Percentiles rank a stretch among this genome's conserved stretches.
phyloP scores from a whole-genome alignment of 2,797 vertebrate genomes.

The Muscicapa striata region DNA sequence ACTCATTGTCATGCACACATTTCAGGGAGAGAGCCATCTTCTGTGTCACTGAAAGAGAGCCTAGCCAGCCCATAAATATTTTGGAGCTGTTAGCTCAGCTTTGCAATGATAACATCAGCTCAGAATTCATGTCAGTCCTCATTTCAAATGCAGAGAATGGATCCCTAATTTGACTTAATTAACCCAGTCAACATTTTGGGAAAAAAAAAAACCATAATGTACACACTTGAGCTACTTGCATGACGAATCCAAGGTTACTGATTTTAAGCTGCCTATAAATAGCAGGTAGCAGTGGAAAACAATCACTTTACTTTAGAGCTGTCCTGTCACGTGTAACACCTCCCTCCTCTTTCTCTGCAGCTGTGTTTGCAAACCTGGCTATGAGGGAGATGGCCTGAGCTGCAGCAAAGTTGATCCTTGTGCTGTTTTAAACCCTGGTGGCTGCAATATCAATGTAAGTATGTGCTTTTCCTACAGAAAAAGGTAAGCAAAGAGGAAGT shows the following conservation, averaged over 20 bases:
- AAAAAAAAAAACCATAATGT: fast-evolving
- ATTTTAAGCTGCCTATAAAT: slow-evolving; percentile 14
- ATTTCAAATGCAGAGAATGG: not conserved
- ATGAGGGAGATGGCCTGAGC: slow-evolving; percentile 85
- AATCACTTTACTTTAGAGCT: not conserved
- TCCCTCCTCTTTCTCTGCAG: slow-evolving; percentile 63
- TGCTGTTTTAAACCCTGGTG: slow-evolving; percentile 66
- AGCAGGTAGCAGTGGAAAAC: not conserved
- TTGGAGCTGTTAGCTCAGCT: not conserved
- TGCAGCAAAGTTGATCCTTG: slow-evolving; percentile 87
- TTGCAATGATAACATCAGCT: not conserved
- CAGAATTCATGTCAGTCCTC: not conserved
- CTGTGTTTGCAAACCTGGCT: slow-evolving; percentile 90
- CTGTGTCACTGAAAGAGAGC: not conserved
- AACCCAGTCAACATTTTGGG: not conserved
- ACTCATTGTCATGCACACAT: not conserved
- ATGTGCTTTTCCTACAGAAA: not conserved
- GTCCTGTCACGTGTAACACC: not conserved
- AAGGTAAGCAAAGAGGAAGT: not conserved
- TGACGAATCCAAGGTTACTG: not conserved
- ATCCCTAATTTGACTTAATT: not conserved
- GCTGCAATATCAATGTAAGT: slow-evolving; percentile 86
- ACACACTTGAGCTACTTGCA: not conserved
- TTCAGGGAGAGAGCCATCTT: not conserved
- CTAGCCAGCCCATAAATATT: not conserved